These are phyloP conservation scores for Diarsia mendica DNA, from an alignment of 2,888 invertebrate species.

Conservation along the genomic window DNA sequence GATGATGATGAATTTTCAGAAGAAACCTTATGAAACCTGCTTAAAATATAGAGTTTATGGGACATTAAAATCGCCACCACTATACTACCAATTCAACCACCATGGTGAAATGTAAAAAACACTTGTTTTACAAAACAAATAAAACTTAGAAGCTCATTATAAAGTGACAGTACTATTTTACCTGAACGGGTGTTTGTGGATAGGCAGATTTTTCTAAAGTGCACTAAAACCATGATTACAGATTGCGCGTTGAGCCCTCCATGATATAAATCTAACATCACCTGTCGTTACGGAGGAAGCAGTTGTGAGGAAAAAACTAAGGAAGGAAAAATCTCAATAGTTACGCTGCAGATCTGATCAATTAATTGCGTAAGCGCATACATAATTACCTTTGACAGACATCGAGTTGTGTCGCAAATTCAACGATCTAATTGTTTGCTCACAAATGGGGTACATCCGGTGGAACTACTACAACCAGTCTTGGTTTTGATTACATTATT, in stretches of 20 bases:
- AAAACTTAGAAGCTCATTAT: background rate
- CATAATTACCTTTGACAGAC: conserved; percentile 52
- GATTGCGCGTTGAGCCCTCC: background rate
- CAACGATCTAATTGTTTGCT: conserved; percentile 64
- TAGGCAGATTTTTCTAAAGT: background rate
- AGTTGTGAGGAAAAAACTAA: conserved; percentile 43
- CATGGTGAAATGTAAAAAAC: background rate
- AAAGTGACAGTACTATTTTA: too few relatives aligned
- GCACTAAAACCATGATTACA: background rate
- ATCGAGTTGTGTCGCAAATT: conserved; percentile 36
- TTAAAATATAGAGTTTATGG: background rate
- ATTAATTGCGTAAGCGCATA: conserved; percentile 50
- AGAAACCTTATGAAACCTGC: background rate
- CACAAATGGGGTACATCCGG: conserved; percentile 74
- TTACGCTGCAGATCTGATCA: conserved; percentile 51
- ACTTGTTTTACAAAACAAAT: background rate
- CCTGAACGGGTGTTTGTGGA: background rate
- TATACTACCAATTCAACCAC: background rate
- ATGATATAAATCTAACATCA: conserved; percentile 15
- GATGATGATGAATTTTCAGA: too few relatives aligned
- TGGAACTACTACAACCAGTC: conserved; percentile 62
- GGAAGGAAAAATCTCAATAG: conserved; percentile 59
- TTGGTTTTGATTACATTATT: conserved; percentile 32
- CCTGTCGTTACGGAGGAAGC: conserved; percentile 29
- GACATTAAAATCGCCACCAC: background rate